Conservation (phyloP, 2,888 invertebrate species). For the Nipponacmea schrenckii region DNA sequence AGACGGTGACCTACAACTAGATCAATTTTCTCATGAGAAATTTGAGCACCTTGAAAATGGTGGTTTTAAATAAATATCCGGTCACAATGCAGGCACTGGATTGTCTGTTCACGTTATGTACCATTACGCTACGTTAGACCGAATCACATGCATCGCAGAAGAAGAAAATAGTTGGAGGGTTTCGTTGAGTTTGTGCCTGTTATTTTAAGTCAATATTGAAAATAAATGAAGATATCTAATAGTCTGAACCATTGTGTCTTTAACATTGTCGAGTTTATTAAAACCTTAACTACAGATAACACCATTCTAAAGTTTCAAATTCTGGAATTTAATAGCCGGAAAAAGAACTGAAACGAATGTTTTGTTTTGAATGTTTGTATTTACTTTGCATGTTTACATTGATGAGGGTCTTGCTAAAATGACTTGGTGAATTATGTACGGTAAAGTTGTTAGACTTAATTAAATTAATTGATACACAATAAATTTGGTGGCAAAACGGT, state of each 20-base stretch:
- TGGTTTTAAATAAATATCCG: neutral
- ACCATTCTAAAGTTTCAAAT: neutral
- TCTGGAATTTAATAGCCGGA: neutral
- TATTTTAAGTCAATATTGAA: neutral
- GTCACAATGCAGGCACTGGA: neutral
- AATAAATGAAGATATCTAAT: conserved; percentile 1
- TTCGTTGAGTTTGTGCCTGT: neutral
- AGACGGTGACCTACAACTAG: too few species aligned
- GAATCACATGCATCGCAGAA: neutral
- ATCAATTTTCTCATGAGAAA: conserved; percentile 7
- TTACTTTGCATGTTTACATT: neutral
- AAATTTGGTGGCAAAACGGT: too few species aligned
- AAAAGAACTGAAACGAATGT: conserved; percentile 1
- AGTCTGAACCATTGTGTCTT: neutral
- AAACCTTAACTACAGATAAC: neutral
- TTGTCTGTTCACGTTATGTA: neutral
- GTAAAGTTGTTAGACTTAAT: too few species aligned
- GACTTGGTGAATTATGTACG: too few species aligned
- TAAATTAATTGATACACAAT: too few species aligned
- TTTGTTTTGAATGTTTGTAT: neutral
- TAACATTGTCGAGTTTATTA: neutral
- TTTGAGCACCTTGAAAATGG: neutral
- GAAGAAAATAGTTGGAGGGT: neutral
- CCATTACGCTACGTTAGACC: conserved; percentile 1
- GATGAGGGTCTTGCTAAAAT: too few species aligned